These are phyloP conservation scores for Ellobius talpinus DNA, from an alignment of 2,113 vertebrate genomes.

Conservation along the genomic window DNA sequence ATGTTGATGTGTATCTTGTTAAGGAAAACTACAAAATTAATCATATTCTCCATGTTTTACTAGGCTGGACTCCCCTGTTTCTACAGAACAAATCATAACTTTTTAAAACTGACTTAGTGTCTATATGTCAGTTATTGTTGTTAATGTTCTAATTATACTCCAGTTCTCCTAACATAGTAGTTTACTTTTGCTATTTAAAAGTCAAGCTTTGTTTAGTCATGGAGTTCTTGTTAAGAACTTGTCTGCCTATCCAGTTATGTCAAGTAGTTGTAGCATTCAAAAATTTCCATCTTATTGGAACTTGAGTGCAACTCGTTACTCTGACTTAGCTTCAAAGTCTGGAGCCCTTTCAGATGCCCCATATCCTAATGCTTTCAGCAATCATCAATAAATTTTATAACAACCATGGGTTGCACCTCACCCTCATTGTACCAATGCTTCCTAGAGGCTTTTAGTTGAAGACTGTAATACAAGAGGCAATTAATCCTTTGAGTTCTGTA, in stretches of 20 bases:
- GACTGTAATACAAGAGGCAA: neutral
- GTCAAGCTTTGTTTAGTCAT: neutral
- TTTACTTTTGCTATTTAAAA: neutral
- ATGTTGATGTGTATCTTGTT: neutral
- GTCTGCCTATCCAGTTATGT: neutral
- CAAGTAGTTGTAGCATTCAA: neutral
- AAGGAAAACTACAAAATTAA: neutral
- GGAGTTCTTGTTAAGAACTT: neutral
- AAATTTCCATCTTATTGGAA: neutral
- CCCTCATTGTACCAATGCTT: neutral
- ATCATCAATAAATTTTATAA: neutral
- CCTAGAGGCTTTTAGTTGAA: neutral
- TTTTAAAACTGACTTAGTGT: neutral
- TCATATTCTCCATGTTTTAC: neutral
- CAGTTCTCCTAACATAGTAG: neutral
- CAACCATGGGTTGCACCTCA: neutral
- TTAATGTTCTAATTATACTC: neutral
- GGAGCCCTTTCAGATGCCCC: neutral
- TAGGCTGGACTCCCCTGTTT: neutral
- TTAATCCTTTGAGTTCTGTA: slow-evolving; percentile 26
- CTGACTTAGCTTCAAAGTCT: slow-evolving; percentile 4
- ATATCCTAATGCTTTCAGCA: neutral
- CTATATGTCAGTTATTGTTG: neutral
- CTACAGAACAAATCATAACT: neutral
- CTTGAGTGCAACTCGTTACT: neutral